These are phyloP conservation scores for Amphiduros pacificus DNA, from an alignment of 2,888 invertebrate species.

Conservation along the genomic window DNA sequence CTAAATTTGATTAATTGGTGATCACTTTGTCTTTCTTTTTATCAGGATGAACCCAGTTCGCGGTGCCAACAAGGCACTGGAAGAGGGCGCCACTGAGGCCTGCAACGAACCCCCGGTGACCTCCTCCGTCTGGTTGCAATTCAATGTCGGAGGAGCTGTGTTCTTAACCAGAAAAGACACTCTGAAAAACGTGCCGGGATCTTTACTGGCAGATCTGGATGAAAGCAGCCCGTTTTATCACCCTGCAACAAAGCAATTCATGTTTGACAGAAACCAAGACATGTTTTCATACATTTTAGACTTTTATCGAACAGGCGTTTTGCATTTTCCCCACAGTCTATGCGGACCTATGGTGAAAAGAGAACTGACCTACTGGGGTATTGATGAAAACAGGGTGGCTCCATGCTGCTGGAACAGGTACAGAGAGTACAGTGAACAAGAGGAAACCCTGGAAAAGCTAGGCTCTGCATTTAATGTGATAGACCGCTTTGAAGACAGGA, in stretches of 20 bases:
- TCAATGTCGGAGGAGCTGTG: slow-evolving; percentile 12
- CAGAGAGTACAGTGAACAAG: slow-evolving; percentile 15
- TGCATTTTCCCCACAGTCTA: slow-evolving; percentile 36
- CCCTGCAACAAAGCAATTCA: neutral
- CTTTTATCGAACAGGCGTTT: slow-evolving; percentile 26
- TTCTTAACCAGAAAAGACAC: slow-evolving; percentile 9
- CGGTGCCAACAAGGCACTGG: too few species aligned
- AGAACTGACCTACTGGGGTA: slow-evolving; percentile 40
- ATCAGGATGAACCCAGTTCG: too few species aligned
- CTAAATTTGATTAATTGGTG: too few species aligned
- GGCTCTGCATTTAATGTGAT: slow-evolving; percentile 18
- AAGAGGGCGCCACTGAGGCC: too few species aligned
- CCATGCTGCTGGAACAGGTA: slow-evolving; percentile 35
- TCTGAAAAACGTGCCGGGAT: slow-evolving; percentile 1
- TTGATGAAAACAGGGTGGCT: slow-evolving; percentile 30
- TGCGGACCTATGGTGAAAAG: slow-evolving; percentile 32
- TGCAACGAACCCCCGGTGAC: too few species aligned
- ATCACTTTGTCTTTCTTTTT: too few species aligned
- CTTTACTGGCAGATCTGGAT: neutral
- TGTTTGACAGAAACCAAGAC: slow-evolving; percentile 15
- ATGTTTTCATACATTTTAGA: slow-evolving; percentile 14
- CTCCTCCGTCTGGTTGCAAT: slow-evolving; percentile 2
- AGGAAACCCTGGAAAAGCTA: slow-evolving; percentile 12
- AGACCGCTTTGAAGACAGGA: neutral
- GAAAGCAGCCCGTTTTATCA: slow-evolving; percentile 2